Evolutionary conservation across 2,113 vertebrate species (phyloP), one percentile per base, ranked within the genome.

Genomic region (Centropus unirufus): DNA sequence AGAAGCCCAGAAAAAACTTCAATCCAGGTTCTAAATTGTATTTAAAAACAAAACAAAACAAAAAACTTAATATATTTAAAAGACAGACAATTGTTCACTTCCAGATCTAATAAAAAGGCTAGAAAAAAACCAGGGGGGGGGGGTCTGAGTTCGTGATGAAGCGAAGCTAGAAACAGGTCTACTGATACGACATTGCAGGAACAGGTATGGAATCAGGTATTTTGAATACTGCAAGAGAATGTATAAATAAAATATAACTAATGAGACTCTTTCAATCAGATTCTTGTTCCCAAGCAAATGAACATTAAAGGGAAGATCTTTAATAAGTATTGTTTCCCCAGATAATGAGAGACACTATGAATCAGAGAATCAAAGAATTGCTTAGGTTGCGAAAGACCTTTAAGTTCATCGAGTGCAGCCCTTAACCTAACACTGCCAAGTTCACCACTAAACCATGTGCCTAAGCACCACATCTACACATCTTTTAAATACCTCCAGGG

Each of bases 181-280:
- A 49, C 47, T 59, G 82, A 80, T 51, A 47, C 14, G 73, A 49
- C 18, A 20, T 27, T 57, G 40, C 0, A 44, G 46, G 63, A 75
- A 87, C 39, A 69, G 36, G 12, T 15, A 62, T 14, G 26, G 85
- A 89, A 82, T 61, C 54, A 85, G 40, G 20, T 42, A 70, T 30
- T 32, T 68, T 5, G 1, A 83, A 87, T 74, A 90, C 66, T 85
- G 55, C 63, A 94, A 81, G 83, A 26, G 54, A 78, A 79, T 6
- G 8, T 5, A 49, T 85, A 80, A 94, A 70, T 90, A 80, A 93
- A 85, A 90, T 27, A 94, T 42, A 76, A 77, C 39, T n/a, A 76
- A 13, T 51, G 6, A 69, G 61, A 78, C 70, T 54, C 27, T 87
- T 10, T 36, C 46, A 75, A 83, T 46, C 24, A 77, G 54, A 80